phyloP scores from a whole-genome alignment of 2,888 invertebrate species.

The Drosophila putrida region DNA sequence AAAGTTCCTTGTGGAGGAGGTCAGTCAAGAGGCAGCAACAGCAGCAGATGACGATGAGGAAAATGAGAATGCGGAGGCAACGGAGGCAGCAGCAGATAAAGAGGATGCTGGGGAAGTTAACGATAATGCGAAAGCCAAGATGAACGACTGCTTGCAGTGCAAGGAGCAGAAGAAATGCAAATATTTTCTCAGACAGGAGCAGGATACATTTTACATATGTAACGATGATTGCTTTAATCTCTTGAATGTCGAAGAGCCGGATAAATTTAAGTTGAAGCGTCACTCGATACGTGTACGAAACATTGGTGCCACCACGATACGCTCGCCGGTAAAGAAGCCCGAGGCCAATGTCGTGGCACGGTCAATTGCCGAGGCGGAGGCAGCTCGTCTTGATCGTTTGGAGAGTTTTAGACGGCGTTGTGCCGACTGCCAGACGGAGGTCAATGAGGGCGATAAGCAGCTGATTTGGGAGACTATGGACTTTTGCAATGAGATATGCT shows the following conservation, averaged over 20 bases:
- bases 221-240: constrained; percentile 87
- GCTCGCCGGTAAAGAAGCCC: constrained; percentile 65
- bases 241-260: constrained; percentile 85
- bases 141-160: constrained; percentile 86
- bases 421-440: constrained; percentile 86
- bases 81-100: constrained; percentile 1
- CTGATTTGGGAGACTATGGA: constrained; percentile 97
- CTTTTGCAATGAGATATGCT: constrained; percentile 95
- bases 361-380: constrained; percentile 87
- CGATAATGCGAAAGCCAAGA: constrained; percentile 15
- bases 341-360: constrained; percentile 87
- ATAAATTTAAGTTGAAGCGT: constrained; percentile 84
- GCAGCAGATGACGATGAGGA: constrained; percentile 12
- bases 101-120: constrained; percentile 1
- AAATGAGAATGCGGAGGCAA: neutral
- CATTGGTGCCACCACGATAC: constrained; percentile 82
- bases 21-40: constrained; percentile 52
- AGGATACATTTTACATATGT: constrained; percentile 86
- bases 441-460: constrained; percentile 88
- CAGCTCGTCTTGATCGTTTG: constrained; percentile 87
- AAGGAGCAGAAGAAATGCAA: constrained; percentile 86
- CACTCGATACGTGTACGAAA: constrained; percentile 85
- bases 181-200: constrained; percentile 86
- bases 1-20: constrained; percentile 86
- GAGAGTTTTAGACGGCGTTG: constrained; percentile 87